These are phyloP conservation scores for Bucco capensis DNA, from an alignment of 2,113 vertebrate genomes.

Conservation along the genomic window DNA sequence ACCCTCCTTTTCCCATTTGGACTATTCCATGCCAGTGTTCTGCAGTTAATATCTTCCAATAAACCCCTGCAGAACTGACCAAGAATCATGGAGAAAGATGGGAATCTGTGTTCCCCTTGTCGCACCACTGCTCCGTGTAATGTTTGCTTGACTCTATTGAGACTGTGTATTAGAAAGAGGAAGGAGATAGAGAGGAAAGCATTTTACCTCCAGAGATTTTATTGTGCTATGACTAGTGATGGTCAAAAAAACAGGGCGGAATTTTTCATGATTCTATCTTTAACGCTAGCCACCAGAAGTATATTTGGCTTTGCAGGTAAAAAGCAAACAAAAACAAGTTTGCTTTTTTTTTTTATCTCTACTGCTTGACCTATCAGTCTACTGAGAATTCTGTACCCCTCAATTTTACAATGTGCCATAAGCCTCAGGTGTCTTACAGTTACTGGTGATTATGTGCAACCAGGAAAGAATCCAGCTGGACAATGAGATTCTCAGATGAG, in stretches of 20 bases:
- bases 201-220: neutral
- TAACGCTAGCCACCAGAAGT: neutral
- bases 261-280: neutral
- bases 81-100: neutral
- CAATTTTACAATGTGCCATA: neutral
- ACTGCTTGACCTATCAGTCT: neutral
- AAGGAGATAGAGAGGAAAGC: neutral
- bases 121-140: neutral
- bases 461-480: neutral
- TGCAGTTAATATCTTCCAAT: neutral
- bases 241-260: neutral
- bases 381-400: neutral
- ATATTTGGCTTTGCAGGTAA: neutral
- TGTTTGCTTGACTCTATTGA: neutral
- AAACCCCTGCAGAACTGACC: neutral
- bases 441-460: neutral
- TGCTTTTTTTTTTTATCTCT: neutral
- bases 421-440: neutral
- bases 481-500: neutral
- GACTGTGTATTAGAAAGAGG: neutral
- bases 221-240: neutral
- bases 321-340: neutral
- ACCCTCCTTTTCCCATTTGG: neutral
- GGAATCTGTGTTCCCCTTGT: neutral
- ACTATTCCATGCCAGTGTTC: neutral